A percentile compares a stretch with the other conserved stretches of the same genome.
These are phyloP conservation scores for Danaus melanippus DNA, from an alignment of 1,140 invertebrate genomes.

Conservation along the genomic window DNA sequence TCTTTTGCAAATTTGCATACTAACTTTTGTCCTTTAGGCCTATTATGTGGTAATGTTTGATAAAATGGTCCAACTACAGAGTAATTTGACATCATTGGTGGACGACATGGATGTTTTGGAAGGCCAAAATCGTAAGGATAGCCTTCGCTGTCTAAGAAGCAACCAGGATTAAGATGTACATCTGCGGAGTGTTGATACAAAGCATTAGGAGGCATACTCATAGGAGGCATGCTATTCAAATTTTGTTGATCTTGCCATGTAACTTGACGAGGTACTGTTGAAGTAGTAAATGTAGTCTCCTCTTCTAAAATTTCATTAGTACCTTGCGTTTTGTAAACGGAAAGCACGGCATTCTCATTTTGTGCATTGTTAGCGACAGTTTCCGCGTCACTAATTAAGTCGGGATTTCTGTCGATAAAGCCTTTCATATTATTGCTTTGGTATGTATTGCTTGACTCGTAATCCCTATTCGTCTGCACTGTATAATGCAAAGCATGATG, in stretches of 20 bases:
- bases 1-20: conserved; percentile 73
- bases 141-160: conserved; percentile 81
- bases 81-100: conserved; percentile 70
- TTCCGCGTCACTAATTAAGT: conserved; percentile 83
- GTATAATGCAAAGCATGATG: conserved; percentile 66
- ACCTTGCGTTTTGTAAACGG: conserved; percentile 58
- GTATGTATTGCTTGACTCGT: conserved; percentile 56
- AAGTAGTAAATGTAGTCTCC: conserved; percentile 64
- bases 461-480: conserved; percentile 57
- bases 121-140: conserved; percentile 86
- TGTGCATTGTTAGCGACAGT: conserved; percentile 77
- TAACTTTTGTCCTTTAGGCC: conserved; percentile 75
- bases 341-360: conserved; percentile 66
- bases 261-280: conserved; percentile 58
- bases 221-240: conserved; percentile 38
- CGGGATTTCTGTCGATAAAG: conserved; percentile 80
- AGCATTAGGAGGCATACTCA: conserved; percentile 68
- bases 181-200: conserved; percentile 77
- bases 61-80: conserved; percentile 74
- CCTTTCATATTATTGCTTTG: conserved; percentile 69
- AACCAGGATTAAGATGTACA: conserved; percentile 78
- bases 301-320: conserved; percentile 54
- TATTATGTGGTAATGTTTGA: conserved; percentile 79
- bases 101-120: conserved; percentile 75
- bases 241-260: conserved; percentile 68